Percentiles rank a stretch among this genome's conserved stretches.
These are phyloP conservation scores for Sakesphorus luctuosus DNA, from an alignment of 2,113 vertebrate genomes.

Conservation along the genomic window DNA sequence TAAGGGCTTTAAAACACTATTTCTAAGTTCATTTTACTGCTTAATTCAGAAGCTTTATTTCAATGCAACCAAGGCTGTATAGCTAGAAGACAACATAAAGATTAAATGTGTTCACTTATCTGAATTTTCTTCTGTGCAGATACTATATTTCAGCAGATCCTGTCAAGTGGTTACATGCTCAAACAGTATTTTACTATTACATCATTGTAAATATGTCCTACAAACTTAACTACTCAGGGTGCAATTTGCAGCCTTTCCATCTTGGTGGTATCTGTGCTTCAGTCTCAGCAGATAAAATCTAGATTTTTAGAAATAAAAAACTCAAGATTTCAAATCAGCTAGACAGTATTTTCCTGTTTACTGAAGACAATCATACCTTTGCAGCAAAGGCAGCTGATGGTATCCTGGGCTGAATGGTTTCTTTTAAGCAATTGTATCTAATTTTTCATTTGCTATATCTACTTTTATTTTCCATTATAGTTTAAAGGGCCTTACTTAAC, in stretches of 20 bases:
- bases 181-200: not conserved
- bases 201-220: not conserved
- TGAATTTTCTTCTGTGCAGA: not conserved
- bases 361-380: not conserved
- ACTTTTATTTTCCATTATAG: not conserved
- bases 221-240: not conserved
- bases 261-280: not conserved
- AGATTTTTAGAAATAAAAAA: not conserved
- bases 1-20: not conserved
- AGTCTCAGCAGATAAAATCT: not conserved
- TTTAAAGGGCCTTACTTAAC: not conserved
- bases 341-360: not conserved
- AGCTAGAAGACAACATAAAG: not conserved
- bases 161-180: not conserved
- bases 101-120: not conserved
- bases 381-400: not conserved
- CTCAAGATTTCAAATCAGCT: not conserved
- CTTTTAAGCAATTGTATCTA: not conserved
- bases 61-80: not conserved
- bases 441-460: not conserved
- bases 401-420: not conserved
- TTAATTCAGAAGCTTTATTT: not conserved
- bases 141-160: not conserved
- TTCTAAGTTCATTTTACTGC: not conserved
- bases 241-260: not conserved